These are phyloP conservation scores for Poeciliopsis infans DNA, from an alignment of 2,797 vertebrate genomes.

Conservation along the genomic window DNA sequence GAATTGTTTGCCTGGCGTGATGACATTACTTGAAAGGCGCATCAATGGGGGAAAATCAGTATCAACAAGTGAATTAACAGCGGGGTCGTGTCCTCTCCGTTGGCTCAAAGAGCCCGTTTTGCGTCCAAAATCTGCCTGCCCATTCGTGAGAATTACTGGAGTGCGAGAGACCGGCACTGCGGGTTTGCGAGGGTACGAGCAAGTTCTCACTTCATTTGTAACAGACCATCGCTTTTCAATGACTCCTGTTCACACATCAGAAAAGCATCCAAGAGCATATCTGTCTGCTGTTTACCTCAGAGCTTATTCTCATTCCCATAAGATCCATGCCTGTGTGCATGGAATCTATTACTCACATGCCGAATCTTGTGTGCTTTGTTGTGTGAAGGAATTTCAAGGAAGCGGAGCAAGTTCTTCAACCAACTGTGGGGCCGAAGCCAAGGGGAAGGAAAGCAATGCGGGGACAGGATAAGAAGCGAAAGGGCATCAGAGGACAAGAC, in stretches of 20 bases:
- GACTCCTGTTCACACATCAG: constrained; percentile 26
- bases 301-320: neutral
- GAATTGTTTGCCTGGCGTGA: constrained; percentile 49
- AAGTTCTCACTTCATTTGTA: constrained; percentile 36
- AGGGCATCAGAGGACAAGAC: constrained; percentile 33
- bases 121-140: constrained; percentile 36
- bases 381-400: constrained; percentile 14
- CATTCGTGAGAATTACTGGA: constrained; percentile 15
- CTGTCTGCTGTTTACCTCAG: neutral
- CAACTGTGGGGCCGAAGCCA: constrained; percentile 15
- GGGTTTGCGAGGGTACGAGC: constrained; percentile 19
- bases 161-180: constrained; percentile 31
- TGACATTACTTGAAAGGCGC: constrained; percentile 45
- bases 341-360: neutral
- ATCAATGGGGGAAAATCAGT: constrained; percentile 50
- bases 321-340: neutral
- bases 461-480: constrained; percentile 32
- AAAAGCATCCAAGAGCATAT: constrained; percentile 1
- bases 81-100: constrained; percentile 48
- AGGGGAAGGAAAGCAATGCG: constrained; percentile 2
- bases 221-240: constrained; percentile 17
- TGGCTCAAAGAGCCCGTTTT: constrained; percentile 47
- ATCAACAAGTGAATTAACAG: constrained; percentile 59
- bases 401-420: constrained; percentile 21
- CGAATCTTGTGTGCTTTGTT: neutral